Evolutionary conservation across 2,113 vertebrate species (phyloP), one percentile per base, ranked within the genome.

Genomic region (Silurus glanis): DNA sequence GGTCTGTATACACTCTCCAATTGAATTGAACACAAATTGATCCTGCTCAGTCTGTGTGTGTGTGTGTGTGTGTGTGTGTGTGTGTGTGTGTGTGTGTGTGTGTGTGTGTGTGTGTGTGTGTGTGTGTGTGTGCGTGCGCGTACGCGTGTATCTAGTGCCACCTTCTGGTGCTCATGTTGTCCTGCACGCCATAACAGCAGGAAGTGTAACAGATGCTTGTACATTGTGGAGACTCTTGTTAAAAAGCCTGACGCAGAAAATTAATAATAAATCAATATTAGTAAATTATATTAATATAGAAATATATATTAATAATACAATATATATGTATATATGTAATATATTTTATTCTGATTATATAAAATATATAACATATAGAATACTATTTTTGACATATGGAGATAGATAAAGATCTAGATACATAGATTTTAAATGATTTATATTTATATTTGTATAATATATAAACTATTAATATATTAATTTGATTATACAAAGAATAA

Each of bases 161-260:
- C 90, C 94, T 94, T 76, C 91, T 94, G 94, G 93, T 84, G 16
- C 25, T 88, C 62, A 87, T 49, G 21, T 87, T 89, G 86, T 86
- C 62, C 76, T 80, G 80, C 88, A 76, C 9, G 25, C 76, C 6
- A 74, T 53, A n/a, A n/a, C 10, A 56, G 51, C 25, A 75, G 23
- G 56, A 49, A 37, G 82, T 21, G 3, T 0, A 47, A 51, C n/a
- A 64, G 71, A 58, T 49, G 17, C 37, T n/a, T 45, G 13, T 25
- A 47, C 19, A 17, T 1, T 23, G 6, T 14, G 23, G 66, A 53
- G 4, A 55, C 51, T 53, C 17, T 16, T 28, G 47, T 28, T 53
- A n/a, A 66, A 37, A 82, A 82, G 13, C 19, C 17, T 23, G 37
- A 7, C 16, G 21, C 28, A 64, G 80, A 53, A 55, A 55, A 23